These are phyloP conservation scores for Pegea sp. DNA, from an alignment of 23 tunicate species.

Conservation along the genomic window DNA sequence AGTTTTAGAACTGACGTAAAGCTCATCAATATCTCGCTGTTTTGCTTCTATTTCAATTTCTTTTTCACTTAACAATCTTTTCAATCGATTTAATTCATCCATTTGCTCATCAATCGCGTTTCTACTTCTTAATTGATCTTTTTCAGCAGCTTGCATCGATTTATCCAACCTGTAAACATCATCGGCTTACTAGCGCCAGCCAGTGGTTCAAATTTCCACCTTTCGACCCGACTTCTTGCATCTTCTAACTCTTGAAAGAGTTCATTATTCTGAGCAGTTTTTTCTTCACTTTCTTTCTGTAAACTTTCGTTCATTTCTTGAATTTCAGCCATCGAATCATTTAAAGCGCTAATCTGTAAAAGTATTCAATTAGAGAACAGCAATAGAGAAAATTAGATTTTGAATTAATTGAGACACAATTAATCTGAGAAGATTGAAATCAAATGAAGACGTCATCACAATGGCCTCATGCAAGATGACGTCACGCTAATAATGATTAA, in stretches of 20 bases:
- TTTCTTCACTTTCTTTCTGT: constrained; percentile 37
- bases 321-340: constrained; percentile 82
- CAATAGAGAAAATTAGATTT: background rate
- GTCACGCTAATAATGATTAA: background rate
- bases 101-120: background rate
- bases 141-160: background rate
- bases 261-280: constrained; percentile 35
- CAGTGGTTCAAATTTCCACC: constrained; percentile 4
- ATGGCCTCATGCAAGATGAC: background rate
- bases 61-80: background rate
- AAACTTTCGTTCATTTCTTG: constrained; percentile 51
- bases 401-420: background rate
- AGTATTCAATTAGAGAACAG: too few relatives aligned
- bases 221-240: constrained; percentile 37
- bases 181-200: background rate
- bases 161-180: background rate
- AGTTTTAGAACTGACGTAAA: too few relatives aligned
- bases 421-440: background rate
- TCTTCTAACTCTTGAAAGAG: constrained; percentile 40
- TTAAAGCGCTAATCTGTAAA: constrained; percentile 48
- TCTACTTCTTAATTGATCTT: background rate
- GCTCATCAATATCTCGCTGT: too few relatives aligned
- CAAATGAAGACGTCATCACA: background rate
- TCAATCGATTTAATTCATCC: background rate
- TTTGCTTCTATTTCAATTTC: too few relatives aligned